Conservation (phyloP, 2,888 invertebrate genomes). For the Scaptomyza cyrtandrae region DNA sequence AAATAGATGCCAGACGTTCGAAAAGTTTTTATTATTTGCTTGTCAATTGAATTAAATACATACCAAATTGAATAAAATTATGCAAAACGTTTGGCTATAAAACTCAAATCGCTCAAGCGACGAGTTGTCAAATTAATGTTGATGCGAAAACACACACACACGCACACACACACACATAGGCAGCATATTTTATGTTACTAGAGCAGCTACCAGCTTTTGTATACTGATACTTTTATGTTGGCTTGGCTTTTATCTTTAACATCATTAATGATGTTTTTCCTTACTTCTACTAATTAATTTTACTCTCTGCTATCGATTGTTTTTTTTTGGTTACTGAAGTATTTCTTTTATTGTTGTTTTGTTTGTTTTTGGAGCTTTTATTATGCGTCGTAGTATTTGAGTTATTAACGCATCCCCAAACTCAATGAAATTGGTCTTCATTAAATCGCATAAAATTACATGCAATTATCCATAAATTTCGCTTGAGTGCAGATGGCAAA, state of each 20-base stretch:
- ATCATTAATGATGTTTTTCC: not conserved
- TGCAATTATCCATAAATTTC: slow-evolving; percentile 68
- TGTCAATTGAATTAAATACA: slow-evolving; percentile 73
- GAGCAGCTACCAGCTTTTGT: not conserved
- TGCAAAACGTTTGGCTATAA: slow-evolving; percentile 24
- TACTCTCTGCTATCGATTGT: not conserved
- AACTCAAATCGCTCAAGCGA: slow-evolving; percentile 6
- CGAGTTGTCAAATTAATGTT: not conserved
- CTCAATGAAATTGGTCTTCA: slow-evolving; percentile 10
- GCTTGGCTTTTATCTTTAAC: not conserved
- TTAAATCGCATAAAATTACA: slow-evolving; percentile 43
- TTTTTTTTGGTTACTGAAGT: slow-evolving; percentile 6
- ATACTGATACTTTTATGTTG: slow-evolving; percentile 2
- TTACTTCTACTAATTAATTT: not conserved
- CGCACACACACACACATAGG: too few species aligned
- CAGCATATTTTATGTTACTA: too few species aligned
- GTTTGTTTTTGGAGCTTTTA: not conserved
- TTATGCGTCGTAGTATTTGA: slow-evolving; percentile 13
- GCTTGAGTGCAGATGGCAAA: slow-evolving; percentile 44
- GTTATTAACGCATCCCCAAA: slow-evolving; percentile 12
- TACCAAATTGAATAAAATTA: slow-evolving; percentile 65
- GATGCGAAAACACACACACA: too few species aligned
- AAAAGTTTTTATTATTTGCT: slow-evolving; percentile 33
- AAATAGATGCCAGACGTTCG: not conserved
- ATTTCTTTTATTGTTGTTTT: not conserved